Evolutionary conservation across 2,888 invertebrate species (phyloP).

Genomic region (Mythimna lalbum): DNA sequence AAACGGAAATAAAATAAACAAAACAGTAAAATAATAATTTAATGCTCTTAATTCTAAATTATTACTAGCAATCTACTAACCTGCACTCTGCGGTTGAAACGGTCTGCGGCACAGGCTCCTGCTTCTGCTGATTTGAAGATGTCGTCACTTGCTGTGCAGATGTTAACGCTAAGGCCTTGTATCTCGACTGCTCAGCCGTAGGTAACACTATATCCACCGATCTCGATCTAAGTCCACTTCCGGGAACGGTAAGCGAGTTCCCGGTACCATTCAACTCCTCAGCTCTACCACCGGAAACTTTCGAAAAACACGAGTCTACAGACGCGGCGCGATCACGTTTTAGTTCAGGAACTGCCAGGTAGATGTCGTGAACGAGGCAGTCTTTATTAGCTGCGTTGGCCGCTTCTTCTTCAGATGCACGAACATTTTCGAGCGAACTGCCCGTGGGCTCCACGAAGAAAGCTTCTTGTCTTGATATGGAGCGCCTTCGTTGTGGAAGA

Average conservation of each 20-base stretch:
- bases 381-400: conserved; percentile 77
- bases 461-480: conserved; percentile 95
- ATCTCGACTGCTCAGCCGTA: conserved; percentile 95
- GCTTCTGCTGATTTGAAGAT: conserved; percentile 69
- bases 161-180: conserved; percentile 95
- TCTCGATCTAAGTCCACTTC: conserved; percentile 93
- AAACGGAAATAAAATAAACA: conserved; percentile 62
- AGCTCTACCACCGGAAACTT: conserved; percentile 93
- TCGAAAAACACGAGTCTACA: conserved; percentile 96
- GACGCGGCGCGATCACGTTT: conserved; percentile 96
- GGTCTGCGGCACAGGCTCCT: conserved; percentile 68
- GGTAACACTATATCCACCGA: conserved; percentile 97
- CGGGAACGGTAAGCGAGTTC: conserved; percentile 93
- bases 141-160: conserved; percentile 83
- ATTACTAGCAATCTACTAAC: conserved; percentile 72
- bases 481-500: conserved; percentile 91
- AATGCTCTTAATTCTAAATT: conserved; percentile 17
- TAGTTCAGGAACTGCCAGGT: conserved; percentile 95
- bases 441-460: conserved; percentile 94
- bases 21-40: conserved; percentile 47
- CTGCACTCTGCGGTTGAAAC: conserved; percentile 75
- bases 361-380: conserved; percentile 92
- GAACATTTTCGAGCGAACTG: conserved; percentile 93
- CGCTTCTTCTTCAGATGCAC: conserved; percentile 87
- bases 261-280: conserved; percentile 92